phyloP scores from a whole-genome alignment of 2,888 invertebrate genomes.

The Cephus pygmeus region DNA sequence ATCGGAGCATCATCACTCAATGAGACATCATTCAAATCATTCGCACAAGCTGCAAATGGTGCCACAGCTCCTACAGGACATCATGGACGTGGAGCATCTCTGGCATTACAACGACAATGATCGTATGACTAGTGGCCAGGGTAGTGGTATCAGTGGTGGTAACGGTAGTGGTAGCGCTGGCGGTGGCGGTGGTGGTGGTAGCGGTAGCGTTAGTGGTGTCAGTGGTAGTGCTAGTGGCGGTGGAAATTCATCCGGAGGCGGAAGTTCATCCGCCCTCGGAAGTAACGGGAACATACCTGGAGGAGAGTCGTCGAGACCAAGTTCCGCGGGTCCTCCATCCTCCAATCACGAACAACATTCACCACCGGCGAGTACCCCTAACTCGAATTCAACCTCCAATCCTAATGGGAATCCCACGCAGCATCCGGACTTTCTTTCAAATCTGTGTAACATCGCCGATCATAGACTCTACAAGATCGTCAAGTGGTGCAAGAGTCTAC shows the following conservation, averaged over 20 bases:
- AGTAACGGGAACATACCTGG: slow-evolving; percentile 34
- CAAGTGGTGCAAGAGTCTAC: slow-evolving; percentile 97
- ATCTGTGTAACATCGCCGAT: slow-evolving; percentile 94
- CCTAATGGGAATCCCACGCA: slow-evolving; percentile 56
- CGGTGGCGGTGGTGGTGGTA: slow-evolving; percentile 1
- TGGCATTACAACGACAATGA: slow-evolving; percentile 95
- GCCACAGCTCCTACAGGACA: slow-evolving; percentile 75
- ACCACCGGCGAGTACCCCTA: slow-evolving; percentile 23
- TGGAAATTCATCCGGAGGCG: slow-evolving; percentile 16
- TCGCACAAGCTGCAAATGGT: slow-evolving; percentile 62
- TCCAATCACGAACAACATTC: slow-evolving; percentile 42
- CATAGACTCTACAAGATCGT: slow-evolving; percentile 96
- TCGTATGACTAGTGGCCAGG: slow-evolving; percentile 70
- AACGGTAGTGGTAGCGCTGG: slow-evolving; percentile 15
- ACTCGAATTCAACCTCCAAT: slow-evolving; percentile 23
- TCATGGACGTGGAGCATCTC: slow-evolving; percentile 95
- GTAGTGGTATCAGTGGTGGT: slow-evolving; percentile 27
- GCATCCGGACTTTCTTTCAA: slow-evolving; percentile 85
- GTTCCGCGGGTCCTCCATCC: slow-evolving; percentile 33
- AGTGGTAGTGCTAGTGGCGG: slow-evolving; percentile 23
- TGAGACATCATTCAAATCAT: slow-evolving; percentile 60
- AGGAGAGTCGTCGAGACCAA: slow-evolving; percentile 39
- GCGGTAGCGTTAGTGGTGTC: slow-evolving; percentile 10
- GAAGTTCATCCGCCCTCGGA: slow-evolving; percentile 15
- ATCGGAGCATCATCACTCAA: slow-evolving; percentile 58